Percentiles rank a stretch among this genome's conserved stretches.
Conservation (phyloP, 1,140 invertebrate genomes). For the Drosophila funebris region DNA sequence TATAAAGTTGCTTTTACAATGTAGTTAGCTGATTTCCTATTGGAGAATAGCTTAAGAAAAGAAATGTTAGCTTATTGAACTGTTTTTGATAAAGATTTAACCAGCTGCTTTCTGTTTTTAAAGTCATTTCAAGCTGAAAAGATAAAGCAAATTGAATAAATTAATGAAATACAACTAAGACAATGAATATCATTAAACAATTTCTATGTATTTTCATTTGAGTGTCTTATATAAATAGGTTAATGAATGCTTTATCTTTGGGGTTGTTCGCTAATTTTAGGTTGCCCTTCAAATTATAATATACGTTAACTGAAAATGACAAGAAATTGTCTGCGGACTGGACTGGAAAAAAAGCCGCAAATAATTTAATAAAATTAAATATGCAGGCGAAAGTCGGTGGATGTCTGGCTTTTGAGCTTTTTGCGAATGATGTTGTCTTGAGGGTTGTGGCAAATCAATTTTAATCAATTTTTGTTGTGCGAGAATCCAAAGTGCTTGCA, state of each 20-base stretch:
- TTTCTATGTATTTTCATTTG: neutral
- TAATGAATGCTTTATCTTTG: slow-evolving; percentile 10
- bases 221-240: neutral
- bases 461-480: slow-evolving; percentile 71
- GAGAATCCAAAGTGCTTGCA: slow-evolving; percentile 53
- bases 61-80: no score
- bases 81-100: no score
- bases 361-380: slow-evolving; percentile 45
- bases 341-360: neutral
- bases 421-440: slow-evolving; percentile 17
- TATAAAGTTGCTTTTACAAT: no score
- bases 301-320: neutral
- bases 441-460: slow-evolving; percentile 66
- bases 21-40: no score
- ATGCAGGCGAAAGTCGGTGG: neutral
- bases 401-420: slow-evolving; percentile 38
- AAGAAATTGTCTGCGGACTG: neutral
- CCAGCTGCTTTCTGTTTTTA: no score
- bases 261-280: neutral
- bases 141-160: no score
- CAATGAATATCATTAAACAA: neutral
- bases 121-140: neutral
- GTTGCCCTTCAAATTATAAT: neutral
- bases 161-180: neutral
- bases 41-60: no score